A percentile compares a stretch with the other conserved stretches of the same genome.
Conservation (phyloP, 2,888 invertebrate species). For the Microctonus brassicae region DNA sequence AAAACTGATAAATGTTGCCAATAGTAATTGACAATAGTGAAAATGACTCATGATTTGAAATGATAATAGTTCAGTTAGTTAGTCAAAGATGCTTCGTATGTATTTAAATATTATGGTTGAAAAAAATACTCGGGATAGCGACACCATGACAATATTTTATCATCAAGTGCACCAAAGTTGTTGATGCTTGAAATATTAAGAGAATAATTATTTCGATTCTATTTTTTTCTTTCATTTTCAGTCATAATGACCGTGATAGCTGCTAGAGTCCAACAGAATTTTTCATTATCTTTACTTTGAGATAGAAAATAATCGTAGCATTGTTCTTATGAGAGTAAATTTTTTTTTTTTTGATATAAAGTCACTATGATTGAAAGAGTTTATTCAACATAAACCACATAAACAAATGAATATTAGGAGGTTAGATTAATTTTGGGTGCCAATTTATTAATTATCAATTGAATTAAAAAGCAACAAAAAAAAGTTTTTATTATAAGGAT, state of each 20-base stretch:
- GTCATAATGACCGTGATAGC: slow-evolving; percentile 15
- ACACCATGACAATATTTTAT: slow-evolving; percentile 53
- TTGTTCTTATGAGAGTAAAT: background rate
- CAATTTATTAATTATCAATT: slow-evolving; percentile 39
- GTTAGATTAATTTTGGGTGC: slow-evolving; percentile 42
- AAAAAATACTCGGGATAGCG: slow-evolving; percentile 25
- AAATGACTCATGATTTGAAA: background rate
- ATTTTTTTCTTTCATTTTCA: background rate
- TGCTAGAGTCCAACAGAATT: background rate
- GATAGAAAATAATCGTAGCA: background rate
- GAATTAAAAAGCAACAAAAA: slow-evolving; percentile 9
- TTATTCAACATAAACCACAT: no score
- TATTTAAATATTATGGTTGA: background rate
- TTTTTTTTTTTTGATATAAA: background rate
- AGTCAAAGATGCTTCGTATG: background rate
- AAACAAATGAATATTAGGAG: background rate
- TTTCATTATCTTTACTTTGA: background rate
- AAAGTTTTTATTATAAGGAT: slow-evolving; percentile 22
- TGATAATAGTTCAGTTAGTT: background rate
- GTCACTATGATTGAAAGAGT: no score
- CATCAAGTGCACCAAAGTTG: slow-evolving; percentile 37
- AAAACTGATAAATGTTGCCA: no score
- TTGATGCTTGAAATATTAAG: background rate
- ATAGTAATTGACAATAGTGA: background rate
- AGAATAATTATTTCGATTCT: background rate